Conservation (phyloP, 2,797 vertebrate species). For the Eospalax fontanierii region DNA sequence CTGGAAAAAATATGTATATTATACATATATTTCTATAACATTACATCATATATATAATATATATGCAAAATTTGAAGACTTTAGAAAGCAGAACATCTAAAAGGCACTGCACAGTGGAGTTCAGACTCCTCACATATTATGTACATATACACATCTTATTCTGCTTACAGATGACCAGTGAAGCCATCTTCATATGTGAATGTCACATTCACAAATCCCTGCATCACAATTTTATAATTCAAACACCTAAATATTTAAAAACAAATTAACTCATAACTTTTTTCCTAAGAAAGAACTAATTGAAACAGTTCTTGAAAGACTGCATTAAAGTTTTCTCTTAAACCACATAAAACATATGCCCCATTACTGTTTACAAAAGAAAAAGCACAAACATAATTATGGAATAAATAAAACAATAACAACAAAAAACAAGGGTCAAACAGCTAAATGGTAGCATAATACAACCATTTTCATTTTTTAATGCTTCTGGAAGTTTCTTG, state of each 20-base stretch:
- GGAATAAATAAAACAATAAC: conserved; percentile 81
- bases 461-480: conserved; percentile 64
- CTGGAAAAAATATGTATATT: conserved; percentile 93
- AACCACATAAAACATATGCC: conserved; percentile 68
- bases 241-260: conserved; percentile 72
- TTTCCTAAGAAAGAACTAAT: conserved; percentile 76
- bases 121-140: conserved; percentile 86
- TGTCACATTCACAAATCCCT: conserved; percentile 82
- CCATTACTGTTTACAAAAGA: conserved; percentile 66
- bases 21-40: conserved; percentile 92
- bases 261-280: conserved; percentile 74
- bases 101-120: conserved; percentile 91
- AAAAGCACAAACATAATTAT: conserved; percentile 77
- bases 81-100: conserved; percentile 90
- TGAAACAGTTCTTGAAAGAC: conserved; percentile 70
- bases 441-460: conserved; percentile 51
- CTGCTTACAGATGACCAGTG: conserved; percentile 74
- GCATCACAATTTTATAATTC: conserved; percentile 82
- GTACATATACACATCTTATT: conserved; percentile 85
- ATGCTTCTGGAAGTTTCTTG: conserved; percentile 84
- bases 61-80: conserved; percentile 91
- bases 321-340: conserved; percentile 59
- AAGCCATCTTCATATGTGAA: conserved; percentile 67
- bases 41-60: conserved; percentile 93
- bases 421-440: conserved; percentile 75